Evolutionary conservation across 2,888 invertebrate species (phyloP), one percentile per base, ranked within the genome.

Genomic region (Tuberolachnus salignus): DNA sequence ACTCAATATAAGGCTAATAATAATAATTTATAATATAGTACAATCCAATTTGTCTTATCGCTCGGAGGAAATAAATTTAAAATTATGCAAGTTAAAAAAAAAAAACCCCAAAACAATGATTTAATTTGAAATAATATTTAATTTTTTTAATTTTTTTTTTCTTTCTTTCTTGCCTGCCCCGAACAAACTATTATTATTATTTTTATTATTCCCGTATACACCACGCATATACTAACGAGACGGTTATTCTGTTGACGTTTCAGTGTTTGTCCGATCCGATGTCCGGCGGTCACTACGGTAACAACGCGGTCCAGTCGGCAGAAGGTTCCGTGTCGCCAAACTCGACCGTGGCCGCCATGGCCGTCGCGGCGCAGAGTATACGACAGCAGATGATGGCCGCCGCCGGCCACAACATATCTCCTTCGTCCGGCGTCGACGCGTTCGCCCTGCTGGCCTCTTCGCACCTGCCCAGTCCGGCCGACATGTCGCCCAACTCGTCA

Each of bases 341-440:
- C 81, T 90, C 91, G 6, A 91, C 91, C 71, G 89, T 89, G 71
- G 94, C 94, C 51, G 94, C 94, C 53, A 93, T 94, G 57, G 93
- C 93, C 14, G 93, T 93, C 21, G 94, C 94, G 78, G 94, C 94
- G 19, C 93, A 93, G 87, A 93, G 93, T 61, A 87, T 94, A 80
- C 89, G 94, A 71, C 94, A 94, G 83, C 94, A 94, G 86, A 93
- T 94, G 91, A 91, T 91, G 93, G 82, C 83, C 4, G 82, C 83
- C 1, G 81, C 81, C 63, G 83, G 83, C 11, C 83, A 83, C 74
- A 83, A 66, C 70, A 80, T 81, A 57, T 74, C 81, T 26, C 80
- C 80, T 8, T 81, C 81, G 19, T 81, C 81, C 34, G 72, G 81
- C 59, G 78, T 67, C 57, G 81, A 81, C 71, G 74, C 80, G 23